Conservation (phyloP, 2,113 vertebrate genomes). For the Dromiciops gliroides region DNA sequence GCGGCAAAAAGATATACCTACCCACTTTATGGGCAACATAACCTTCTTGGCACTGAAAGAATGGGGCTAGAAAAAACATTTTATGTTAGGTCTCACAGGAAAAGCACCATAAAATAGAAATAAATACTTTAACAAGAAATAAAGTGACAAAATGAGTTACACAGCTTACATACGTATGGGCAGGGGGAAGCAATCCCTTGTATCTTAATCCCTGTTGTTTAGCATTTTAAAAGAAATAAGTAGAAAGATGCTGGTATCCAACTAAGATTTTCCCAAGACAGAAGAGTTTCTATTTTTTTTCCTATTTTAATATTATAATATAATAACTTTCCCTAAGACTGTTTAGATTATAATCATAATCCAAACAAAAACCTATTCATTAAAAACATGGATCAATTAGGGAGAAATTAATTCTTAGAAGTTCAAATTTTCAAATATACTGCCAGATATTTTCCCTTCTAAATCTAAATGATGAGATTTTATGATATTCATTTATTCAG, state of each 20-base stretch:
- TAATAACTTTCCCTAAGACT: constrained; percentile 28
- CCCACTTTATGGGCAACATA: too few relatives aligned
- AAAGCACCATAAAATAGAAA: background rate
- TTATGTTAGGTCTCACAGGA: background rate
- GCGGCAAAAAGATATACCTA: too few relatives aligned
- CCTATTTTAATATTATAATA: background rate
- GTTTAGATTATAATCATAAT: constrained; percentile 26
- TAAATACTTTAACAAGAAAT: constrained; percentile 14
- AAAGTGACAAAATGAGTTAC: background rate
- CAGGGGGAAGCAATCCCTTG: background rate
- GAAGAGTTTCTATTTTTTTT: background rate
- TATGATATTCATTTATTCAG: background rate
- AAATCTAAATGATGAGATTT: background rate
- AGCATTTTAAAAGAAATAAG: background rate
- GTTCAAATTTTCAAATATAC: background rate
- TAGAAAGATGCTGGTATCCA: background rate
- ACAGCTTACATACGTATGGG: background rate
- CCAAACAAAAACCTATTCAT: background rate
- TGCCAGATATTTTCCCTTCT: background rate
- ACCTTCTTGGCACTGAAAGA: too few relatives aligned
- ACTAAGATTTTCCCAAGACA: background rate
- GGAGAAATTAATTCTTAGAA: background rate
- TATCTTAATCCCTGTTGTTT: background rate
- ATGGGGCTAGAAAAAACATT: background rate
- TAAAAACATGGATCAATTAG: background rate